Percentiles rank a stretch among this genome's conserved stretches.
Evolutionary conservation across 2,797 vertebrate species (phyloP).

Genomic region (Lepus oiostolus): DNA sequence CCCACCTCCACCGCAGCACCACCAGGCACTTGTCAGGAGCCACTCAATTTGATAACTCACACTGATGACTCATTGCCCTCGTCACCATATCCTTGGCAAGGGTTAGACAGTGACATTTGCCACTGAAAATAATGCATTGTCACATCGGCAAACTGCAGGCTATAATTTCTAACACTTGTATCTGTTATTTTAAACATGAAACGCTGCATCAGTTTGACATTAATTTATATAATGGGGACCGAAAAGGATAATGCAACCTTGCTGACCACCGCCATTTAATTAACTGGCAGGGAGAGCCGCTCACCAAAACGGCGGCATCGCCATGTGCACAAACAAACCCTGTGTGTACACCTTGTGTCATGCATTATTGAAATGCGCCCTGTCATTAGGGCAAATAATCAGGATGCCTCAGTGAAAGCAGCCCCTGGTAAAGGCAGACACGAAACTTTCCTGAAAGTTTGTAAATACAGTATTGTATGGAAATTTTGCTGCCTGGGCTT

Average conservation of each 20-base stretch:
- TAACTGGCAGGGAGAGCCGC: slow-evolving; percentile 87
- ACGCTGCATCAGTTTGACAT: slow-evolving; percentile 88
- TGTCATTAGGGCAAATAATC: slow-evolving; percentile 87
- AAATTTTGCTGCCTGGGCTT: slow-evolving; percentile 90
- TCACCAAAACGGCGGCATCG: slow-evolving; percentile 76
- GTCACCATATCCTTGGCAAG: slow-evolving; percentile 83
- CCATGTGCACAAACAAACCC: slow-evolving; percentile 81
- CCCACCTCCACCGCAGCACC: slow-evolving; percentile 17
- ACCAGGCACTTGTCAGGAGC: slow-evolving; percentile 78
- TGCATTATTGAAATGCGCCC: slow-evolving; percentile 87
- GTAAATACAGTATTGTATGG: slow-evolving; percentile 93
- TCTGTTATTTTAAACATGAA: slow-evolving; percentile 90
- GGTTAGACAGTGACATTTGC: slow-evolving; percentile 86
- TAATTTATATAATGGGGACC: slow-evolving; percentile 90
- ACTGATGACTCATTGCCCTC: slow-evolving; percentile 84
- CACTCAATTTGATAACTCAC: slow-evolving; percentile 84
- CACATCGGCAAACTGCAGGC: slow-evolving; percentile 88
- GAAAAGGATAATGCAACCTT: slow-evolving; percentile 87
- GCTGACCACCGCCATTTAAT: slow-evolving; percentile 88
- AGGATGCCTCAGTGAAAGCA: slow-evolving; percentile 81
- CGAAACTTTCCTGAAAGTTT: slow-evolving; percentile 91
- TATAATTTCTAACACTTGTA: slow-evolving; percentile 89
- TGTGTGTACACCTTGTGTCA: slow-evolving; percentile 86
- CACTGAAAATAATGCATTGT: slow-evolving; percentile 88
- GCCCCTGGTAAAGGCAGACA: slow-evolving; percentile 85